Conservation (phyloP, 2,888 invertebrate genomes). For the Poecilus cupreus region DNA sequence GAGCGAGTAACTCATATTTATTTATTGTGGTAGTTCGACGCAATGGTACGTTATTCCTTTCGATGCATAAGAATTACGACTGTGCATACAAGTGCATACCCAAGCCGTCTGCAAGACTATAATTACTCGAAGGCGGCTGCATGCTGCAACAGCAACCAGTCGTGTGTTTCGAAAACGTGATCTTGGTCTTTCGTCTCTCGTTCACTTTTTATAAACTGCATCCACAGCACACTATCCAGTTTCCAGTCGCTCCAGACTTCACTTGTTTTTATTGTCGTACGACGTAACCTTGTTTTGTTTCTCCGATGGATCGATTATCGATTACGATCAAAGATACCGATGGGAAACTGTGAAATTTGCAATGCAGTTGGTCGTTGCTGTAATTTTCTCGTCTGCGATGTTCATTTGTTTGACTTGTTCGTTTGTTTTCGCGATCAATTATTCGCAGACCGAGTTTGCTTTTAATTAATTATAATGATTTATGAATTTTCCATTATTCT, state of each 20-base stretch:
- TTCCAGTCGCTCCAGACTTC: not conserved
- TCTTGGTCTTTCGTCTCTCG: not conserved
- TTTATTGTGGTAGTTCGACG: too few species aligned
- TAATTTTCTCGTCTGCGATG: not conserved
- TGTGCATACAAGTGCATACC: conserved; percentile 5
- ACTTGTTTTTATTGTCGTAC: not conserved
- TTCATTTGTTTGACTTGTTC: not conserved
- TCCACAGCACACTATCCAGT: not conserved
- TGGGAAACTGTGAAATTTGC: not conserved
- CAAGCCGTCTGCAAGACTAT: not conserved
- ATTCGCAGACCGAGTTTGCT: too few species aligned
- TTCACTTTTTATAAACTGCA: conserved; percentile 2
- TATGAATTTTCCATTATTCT: not conserved
- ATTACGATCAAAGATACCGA: not conserved
- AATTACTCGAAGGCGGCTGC: conserved; percentile 14
- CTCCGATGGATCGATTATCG: not conserved
- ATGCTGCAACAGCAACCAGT: not conserved
- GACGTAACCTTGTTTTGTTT: not conserved
- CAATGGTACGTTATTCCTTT: not conserved
- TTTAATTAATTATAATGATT: not conserved
- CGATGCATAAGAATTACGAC: conserved; percentile 16
- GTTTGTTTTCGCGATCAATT: not conserved
- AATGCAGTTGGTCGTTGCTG: too few species aligned
- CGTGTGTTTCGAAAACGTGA: conserved; percentile 35
- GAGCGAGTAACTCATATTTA: too few species aligned